phyloP scores from a whole-genome alignment of 2,888 invertebrate genomes.

The Rhingia rostrata region DNA sequence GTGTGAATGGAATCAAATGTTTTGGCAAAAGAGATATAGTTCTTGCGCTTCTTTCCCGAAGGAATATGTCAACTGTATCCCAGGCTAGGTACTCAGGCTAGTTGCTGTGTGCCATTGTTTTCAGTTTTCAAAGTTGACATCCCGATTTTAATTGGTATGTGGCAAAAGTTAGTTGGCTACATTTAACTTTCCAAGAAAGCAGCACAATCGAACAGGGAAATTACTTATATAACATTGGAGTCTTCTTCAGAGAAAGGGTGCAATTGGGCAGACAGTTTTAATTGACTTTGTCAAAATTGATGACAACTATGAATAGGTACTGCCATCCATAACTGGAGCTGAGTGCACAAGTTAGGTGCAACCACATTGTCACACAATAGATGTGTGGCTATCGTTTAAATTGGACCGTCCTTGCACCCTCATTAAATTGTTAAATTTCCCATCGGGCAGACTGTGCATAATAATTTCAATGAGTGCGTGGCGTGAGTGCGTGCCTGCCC shows the following conservation, averaged over 20 bases:
- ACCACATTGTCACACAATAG: not conserved
- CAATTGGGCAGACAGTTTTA: not conserved
- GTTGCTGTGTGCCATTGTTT: conserved; percentile 7
- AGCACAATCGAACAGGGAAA: not conserved
- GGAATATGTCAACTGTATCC: no score
- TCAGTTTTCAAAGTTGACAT: conserved; percentile 16
- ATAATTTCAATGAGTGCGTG: not conserved
- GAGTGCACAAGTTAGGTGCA: no score
- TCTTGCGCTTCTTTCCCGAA: not conserved
- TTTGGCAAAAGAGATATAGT: not conserved
- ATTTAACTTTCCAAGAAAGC: not conserved
- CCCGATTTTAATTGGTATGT: conserved; percentile 26
- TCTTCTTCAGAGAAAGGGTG: not conserved
- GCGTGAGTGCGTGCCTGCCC: not conserved
- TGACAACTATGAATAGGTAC: not conserved
- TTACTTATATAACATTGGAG: not conserved
- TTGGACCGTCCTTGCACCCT: not conserved
- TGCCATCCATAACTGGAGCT: no score
- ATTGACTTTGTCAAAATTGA: not conserved
- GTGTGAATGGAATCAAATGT: conserved; percentile 10
- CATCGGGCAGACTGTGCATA: not conserved
- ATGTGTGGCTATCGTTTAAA: no score
- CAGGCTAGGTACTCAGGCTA: not conserved
- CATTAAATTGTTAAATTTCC: conserved; percentile 3
- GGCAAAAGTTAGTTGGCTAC: not conserved